Conservation (phyloP, 2,797 vertebrate species). For the Syndactyla subalaris region DNA sequence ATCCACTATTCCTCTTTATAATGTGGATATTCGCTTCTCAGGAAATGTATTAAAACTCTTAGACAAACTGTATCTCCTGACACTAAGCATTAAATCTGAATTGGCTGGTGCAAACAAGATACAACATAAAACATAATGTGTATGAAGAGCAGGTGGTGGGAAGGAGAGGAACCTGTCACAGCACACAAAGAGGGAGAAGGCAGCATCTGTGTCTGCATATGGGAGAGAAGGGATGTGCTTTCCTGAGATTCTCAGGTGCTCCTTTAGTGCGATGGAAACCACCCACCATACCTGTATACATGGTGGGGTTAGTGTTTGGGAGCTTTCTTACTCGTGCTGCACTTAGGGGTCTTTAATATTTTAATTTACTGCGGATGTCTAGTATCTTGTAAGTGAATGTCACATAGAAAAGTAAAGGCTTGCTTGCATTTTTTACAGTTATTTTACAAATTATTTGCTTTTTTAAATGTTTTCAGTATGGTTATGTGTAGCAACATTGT, state of each 20-base stretch:
- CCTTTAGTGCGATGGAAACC: background rate
- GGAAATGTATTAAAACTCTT: background rate
- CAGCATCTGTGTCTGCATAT: background rate
- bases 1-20: background rate
- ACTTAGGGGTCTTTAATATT: background rate
- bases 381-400: background rate
- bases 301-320: background rate
- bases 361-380: background rate
- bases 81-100: background rate
- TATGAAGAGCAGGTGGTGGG: background rate
- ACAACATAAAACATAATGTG: background rate
- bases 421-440: background rate
- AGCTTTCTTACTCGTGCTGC: background rate
- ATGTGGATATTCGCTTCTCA: background rate
- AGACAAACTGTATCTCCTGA: background rate
- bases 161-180: background rate
- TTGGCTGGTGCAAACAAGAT: background rate
- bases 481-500: background rate
- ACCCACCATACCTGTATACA: rapidly evolving
- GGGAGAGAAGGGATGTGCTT: background rate
- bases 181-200: background rate
- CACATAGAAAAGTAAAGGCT: background rate
- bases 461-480: background rate
- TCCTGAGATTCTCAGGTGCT: background rate
- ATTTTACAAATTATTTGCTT: background rate